Evolutionary conservation across 2,797 vertebrate genomes (phyloP), one percentile per base, ranked within the genome.

Genomic region (Acomys russatus): DNA sequence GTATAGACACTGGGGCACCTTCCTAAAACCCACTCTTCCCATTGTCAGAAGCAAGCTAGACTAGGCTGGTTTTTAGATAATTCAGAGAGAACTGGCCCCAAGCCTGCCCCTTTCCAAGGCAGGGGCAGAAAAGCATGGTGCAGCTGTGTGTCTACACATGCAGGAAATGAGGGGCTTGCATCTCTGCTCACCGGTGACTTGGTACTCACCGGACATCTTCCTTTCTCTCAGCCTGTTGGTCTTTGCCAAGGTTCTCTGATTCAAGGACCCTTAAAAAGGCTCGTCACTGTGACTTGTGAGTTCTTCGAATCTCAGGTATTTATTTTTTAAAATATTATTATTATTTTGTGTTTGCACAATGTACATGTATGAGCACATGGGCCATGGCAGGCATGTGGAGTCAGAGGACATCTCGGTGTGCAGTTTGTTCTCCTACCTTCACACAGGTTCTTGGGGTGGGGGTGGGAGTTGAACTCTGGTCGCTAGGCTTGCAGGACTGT

Each of bases 231-330:
- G 98, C 77, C 97, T 20, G 96, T 44, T 35, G 98, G 98, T 78
- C 83, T 98, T 94, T 99, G 98, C 96, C 59, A 51, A 61, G 98
- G 98, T 93, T 96, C 97, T 70, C n/a, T 98, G 89, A 20, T 0
- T 0, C 0, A 0, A 4, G 0, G 0, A 30, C 4, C 9, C 4
- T 0, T 1, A 0, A 0, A 63, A 64, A 38, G 63, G 14, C 23
- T 8, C 44, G 66, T 98, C 92, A 68, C 18, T 1, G 23, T 66
- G 86, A 84, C 77, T 54, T 99, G 98, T 86, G 88, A 98, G 54
- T 97, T 98, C 96, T 99, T 98, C 96, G 38, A 51, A 71, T 38
- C 7, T 14, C 97, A 98, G 98, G 98, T 99, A 98, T 93, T 97
- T 87, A 70, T 71, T 33, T 70, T 70, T 70, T 6, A 0, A 0